Base-by-base conservation (phyloP, 2,888 invertebrate species). In the Lithosia quadra region DNA sequence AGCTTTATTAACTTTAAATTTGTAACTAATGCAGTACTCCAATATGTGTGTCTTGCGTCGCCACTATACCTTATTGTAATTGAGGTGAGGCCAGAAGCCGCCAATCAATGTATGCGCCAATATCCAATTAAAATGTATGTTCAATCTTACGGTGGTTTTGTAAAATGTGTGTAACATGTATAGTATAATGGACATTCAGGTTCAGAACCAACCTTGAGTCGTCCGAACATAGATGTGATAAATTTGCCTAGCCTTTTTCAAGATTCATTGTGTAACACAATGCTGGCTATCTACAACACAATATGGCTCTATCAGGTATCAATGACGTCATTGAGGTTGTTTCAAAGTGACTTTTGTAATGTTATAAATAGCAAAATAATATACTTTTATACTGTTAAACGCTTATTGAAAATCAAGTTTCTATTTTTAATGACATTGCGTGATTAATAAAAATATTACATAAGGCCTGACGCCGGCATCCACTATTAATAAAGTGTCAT, bases 211-310 rank as follows among this genome's bases (percentile, higher is more conserved):
- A 75, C 85, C 86, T 88, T 85, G 86, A 82, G 63, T 79, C 67
- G 71, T 79, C 79, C 81, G 72, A 80, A 75, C 85, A 85, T 83
- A 81, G 84, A 79, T 75, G 82, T 85, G 84, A 84, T 82, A 86
- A 80, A 85, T 85, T 86, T 81, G 77, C 79, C 75, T 79, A 77
- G 79, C 81, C 79, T 79, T 83, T 79, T 73, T 67, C 76, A 78
- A 74, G 71, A 69, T 68, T 74, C 68, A 73, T 80, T 82, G 76
- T 79, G 75, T 74, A 73, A 75, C 64, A 79, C 77, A 81, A 80
- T 79, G 71, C 72, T 73, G 71, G 72, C 68, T 77, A 73, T 74
- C 74, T 63, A 63, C 75, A 75, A 80, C 72, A 80, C 79, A 79
- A 79, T 79, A 78, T 78, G 72, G 72, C 64, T 71, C 70, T 70